Evolutionary conservation across 2,113 vertebrate species (phyloP).

Genomic region (Oncorhynchus keta): DNA sequence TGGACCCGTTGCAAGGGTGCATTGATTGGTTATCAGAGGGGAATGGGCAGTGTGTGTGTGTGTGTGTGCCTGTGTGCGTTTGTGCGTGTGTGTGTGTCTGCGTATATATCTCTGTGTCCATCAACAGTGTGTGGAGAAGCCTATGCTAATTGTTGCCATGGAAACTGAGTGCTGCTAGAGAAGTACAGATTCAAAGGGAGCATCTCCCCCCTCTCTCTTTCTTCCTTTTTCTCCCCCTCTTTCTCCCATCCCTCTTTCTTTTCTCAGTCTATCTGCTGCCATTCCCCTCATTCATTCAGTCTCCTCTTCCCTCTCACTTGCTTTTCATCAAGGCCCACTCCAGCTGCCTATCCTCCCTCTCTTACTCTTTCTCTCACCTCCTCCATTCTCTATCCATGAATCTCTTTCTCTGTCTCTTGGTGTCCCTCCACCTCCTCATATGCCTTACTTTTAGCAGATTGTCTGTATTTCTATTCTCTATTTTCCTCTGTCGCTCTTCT

Average conservation of each 20-base stretch:
- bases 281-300: neutral
- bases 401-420: neutral
- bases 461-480: constrained; percentile 5
- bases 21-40: constrained; percentile 22
- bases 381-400: neutral
- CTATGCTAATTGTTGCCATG: constrained; percentile 83
- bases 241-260: neutral
- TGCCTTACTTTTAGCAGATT: neutral
- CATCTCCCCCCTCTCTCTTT: constrained; percentile 34
- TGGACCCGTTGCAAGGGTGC: constrained; percentile 14
- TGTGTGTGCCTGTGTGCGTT: constrained; percentile 4
- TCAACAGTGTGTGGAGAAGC: constrained; percentile 64
- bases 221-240: constrained; percentile 6
- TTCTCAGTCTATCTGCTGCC: neutral
- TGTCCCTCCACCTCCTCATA: constrained; percentile 11
- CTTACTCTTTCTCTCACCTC: constrained; percentile 6
- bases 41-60: constrained; percentile 44
- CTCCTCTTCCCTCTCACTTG: neutral
- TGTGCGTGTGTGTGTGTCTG: constrained; percentile 19
- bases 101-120: constrained; percentile 60
- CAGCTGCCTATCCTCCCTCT: neutral
- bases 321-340: neutral
- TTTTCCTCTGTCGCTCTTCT: neutral
- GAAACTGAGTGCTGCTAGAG: constrained; percentile 79
- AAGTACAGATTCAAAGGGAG: constrained; percentile 74